Evolutionary conservation across 2,888 invertebrate species (phyloP).

Genomic region (Drosophila mayaguana): DNA sequence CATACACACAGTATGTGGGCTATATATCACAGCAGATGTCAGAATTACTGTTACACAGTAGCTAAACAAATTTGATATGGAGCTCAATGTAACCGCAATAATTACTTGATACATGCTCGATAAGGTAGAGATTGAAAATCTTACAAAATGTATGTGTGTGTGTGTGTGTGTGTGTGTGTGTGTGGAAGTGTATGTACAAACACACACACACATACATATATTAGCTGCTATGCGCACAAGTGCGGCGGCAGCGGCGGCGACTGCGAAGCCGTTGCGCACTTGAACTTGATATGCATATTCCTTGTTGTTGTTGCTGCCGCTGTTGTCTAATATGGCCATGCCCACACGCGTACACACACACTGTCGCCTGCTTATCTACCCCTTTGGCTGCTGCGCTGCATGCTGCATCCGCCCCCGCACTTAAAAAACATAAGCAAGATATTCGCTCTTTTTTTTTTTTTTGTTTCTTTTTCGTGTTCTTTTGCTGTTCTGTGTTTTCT

Average conservation of each 20-base stretch:
- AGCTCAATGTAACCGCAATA: conserved; percentile 30
- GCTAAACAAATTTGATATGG: conserved; percentile 14
- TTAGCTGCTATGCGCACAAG: conserved; percentile 26
- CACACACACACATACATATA: neutral
- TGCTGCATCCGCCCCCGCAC: conserved; percentile 48
- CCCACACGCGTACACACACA: conserved; percentile 16
- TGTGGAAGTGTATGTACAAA: too few relatives aligned
- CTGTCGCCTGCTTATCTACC: conserved; percentile 14
- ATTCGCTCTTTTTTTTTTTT: conserved; percentile 11
- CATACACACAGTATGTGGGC: neutral
- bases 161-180: conserved; percentile 3
- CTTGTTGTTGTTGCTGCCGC: conserved; percentile 8
- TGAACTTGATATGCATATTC: conserved; percentile 53
- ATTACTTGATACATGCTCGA: conserved; percentile 26
- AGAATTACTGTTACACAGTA: conserved; percentile 20
- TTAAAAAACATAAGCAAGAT: conserved; percentile 24
- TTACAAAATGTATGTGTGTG: neutral
- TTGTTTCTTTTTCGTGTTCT: conserved; percentile 17
- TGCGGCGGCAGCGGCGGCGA: conserved; percentile 1
- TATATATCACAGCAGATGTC: conserved; percentile 4
- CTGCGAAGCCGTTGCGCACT: conserved; percentile 37
- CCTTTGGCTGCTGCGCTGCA: conserved; percentile 15
- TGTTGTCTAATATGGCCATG: conserved; percentile 11
- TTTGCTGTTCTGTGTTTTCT: conserved; percentile 9
- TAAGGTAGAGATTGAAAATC: conserved; percentile 30